phyloP scores from a whole-genome alignment of 1,140 invertebrate species.

The Hydropsyche tenuis region DNA sequence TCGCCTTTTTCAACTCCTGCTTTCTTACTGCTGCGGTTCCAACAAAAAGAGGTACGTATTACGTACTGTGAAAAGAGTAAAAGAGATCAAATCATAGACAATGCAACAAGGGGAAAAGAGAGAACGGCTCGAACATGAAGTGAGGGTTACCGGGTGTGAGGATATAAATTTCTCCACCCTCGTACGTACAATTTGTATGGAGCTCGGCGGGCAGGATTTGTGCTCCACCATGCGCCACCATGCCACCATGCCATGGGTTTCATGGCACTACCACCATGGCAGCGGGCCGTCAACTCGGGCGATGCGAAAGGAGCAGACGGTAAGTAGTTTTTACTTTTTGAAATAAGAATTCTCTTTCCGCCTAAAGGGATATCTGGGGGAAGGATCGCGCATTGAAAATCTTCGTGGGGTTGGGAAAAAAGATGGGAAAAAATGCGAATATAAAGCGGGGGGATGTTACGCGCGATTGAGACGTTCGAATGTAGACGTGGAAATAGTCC shows the following conservation, averaged over 20 bases:
- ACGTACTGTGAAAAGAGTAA: constrained; percentile 11
- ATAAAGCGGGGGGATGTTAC: neutral
- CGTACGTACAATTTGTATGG: constrained; percentile 25
- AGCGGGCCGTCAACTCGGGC: neutral
- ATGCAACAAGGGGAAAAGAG: constrained; percentile 5
- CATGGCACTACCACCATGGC: no score
- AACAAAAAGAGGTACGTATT: constrained; percentile 18
- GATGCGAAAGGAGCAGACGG: constrained; percentile 35
- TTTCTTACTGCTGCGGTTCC: constrained; percentile 30
- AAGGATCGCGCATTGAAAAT: constrained; percentile 20
- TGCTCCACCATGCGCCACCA: no score
- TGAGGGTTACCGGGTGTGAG: constrained; percentile 9
- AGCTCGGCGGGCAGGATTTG: neutral
- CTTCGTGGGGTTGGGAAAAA: constrained; percentile 11
- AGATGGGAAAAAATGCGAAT: neutral
- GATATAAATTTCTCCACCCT: constrained; percentile 37
- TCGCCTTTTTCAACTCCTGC: no score
- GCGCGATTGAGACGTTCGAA: neutral
- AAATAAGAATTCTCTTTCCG: constrained; percentile 38
- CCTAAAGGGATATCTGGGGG: constrained; percentile 35
- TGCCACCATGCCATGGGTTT: neutral
- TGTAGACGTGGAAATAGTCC: no score
- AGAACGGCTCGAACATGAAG: neutral
- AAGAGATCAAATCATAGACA: neutral
- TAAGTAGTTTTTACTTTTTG: constrained; percentile 36